Base-by-base conservation (phyloP, 2,888 invertebrate species). In the Sinhomidia bicolor region DNA sequence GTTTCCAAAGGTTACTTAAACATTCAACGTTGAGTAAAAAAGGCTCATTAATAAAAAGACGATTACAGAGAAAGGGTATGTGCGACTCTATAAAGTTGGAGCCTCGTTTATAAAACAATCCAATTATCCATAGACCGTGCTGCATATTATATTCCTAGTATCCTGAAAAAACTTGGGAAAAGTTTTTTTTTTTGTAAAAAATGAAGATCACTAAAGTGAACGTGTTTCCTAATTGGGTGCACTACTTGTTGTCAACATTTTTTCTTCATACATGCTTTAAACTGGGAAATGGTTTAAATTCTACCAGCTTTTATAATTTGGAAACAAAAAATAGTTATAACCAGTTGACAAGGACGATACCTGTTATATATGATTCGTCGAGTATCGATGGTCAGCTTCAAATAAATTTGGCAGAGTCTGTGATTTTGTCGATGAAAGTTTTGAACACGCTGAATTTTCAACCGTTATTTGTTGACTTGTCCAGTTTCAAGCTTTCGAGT, bases 381-480 rank as follows among this genome's bases (percentile, higher is more conserved):
- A 87, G 88, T 1, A 54, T 90, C 1, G 91, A 91, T 65, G 82
- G 85, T 1, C 85, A 90, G 14, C 90, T 83, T 20, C 91, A 91
- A 51, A 23, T 23, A 6, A 91, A 91, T 23, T 65, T 91, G 4
- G 62, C 90, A 0, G 78, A 88, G 44, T 80, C 90, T 1, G 89
- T 85, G 23, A 84, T 89, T 36, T 60, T 87, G 7, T 79, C 89
- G 47, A 44, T 90, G 17, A 65, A 78, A 17, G 74, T 88, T 65
- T n/a, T 90, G 2, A 60, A 83, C 0, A 29, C 36, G 14, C 76
- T 71, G 17, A 57, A 80, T 23, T 9, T 90, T 0, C 32, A 85
- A 5, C 88, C 90, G 0, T 74, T 87, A 44, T 90, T 90, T 71
- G 57, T 91, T 10, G 91, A 91, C 74, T 41, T 91, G 23, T 80